These are phyloP conservation scores for Phaenicophaeus curvirostris DNA, from an alignment of 2,797 vertebrate species.

Conservation along the genomic window DNA sequence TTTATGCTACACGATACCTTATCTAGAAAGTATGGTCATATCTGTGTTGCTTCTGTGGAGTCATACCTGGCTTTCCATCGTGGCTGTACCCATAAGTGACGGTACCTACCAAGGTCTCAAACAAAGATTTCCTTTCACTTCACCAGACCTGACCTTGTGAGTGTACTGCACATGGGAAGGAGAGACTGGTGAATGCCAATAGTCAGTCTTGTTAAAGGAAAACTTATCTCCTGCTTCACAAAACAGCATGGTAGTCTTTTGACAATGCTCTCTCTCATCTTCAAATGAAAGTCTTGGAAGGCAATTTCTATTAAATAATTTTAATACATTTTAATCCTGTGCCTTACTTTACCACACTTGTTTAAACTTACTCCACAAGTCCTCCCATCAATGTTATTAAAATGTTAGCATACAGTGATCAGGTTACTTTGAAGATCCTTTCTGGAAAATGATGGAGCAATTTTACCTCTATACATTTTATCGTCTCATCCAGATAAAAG, in stretches of 20 bases:
- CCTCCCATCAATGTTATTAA: not conserved
- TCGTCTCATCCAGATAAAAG: not conserved
- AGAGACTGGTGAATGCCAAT: not conserved
- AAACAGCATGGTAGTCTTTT: not conserved
- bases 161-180: not conserved
- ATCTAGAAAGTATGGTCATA: not conserved
- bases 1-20: not conserved
- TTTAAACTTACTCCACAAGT: not conserved
- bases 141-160: not conserved
- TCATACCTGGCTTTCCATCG: not conserved
- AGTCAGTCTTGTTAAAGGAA: not conserved
- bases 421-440: not conserved
- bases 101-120: not conserved
- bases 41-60: not conserved
- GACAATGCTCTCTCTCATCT: not conserved
- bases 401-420: not conserved
- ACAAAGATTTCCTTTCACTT: not conserved
- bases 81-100: not conserved
- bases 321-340: conserved; percentile 1
- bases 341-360: not conserved
- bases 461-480: not conserved
- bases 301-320: not conserved
- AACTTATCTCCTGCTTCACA: not conserved
- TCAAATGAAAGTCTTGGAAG: not conserved
- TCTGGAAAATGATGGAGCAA: not conserved